Evolutionary conservation across 2,888 invertebrate genomes (phyloP).

Genomic region (Ormyrus pomaceus): DNA sequence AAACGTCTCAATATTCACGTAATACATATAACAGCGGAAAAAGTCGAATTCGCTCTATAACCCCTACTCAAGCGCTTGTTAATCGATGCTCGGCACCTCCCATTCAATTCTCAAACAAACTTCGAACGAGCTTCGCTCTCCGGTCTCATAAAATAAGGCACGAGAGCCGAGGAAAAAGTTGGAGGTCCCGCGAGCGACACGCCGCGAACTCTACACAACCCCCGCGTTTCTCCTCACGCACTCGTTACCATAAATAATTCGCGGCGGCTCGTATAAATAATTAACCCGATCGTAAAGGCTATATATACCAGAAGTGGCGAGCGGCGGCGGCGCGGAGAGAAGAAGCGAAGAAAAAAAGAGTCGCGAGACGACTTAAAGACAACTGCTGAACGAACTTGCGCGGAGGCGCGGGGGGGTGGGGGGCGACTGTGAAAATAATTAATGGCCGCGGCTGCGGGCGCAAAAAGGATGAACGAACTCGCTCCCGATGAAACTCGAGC

Average conservation of each 20-base stretch:
- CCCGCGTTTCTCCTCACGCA: not conserved
- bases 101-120: not conserved
- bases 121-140: not conserved
- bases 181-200: no score
- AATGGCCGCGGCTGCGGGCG: no score
- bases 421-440: no score
- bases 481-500: no score
- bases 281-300: not conserved
- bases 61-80: no score
- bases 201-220: not conserved
- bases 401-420: no score
- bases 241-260: constrained; percentile 19
- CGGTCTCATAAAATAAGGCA: no score
- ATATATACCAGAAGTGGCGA: constrained; percentile 2
- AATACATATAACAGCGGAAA: not conserved
- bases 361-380: no score
- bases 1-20: constrained; percentile 9
- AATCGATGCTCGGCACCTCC: not conserved
- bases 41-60: not conserved
- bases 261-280: no score
- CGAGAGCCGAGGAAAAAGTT: no score
- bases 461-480: no score
- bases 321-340: not conserved
- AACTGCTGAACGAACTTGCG: no score
- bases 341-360: not conserved